phyloP scores from a whole-genome alignment of 2,113 vertebrate genomes.

The Chamaea fasciata region DNA sequence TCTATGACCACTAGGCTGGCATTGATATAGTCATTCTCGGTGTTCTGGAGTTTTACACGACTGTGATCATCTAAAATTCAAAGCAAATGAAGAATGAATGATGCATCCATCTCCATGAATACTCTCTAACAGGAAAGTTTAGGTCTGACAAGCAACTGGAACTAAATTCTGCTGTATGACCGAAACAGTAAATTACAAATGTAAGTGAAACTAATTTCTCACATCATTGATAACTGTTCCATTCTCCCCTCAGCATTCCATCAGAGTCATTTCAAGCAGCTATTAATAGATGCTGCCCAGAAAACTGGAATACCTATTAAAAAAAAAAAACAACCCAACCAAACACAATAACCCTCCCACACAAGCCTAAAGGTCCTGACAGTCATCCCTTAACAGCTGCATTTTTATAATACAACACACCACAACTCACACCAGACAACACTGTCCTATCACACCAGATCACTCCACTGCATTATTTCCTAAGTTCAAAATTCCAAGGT shows the following conservation, averaged over 20 bases:
- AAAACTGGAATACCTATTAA: neutral
- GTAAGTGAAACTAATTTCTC: neutral
- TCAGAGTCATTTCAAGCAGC: neutral
- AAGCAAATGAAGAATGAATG: neutral
- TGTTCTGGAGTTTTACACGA: conserved; percentile 89
- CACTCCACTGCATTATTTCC: neutral
- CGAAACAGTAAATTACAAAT: neutral
- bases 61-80: conserved; percentile 90
- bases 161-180: neutral
- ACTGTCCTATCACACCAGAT: neutral
- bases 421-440: neutral
- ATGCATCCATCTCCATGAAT: neutral
- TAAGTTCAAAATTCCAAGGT: neutral
- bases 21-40: conserved; percentile 97
- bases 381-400: neutral
- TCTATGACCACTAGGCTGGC: conserved; percentile 89
- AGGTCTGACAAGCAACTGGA: neutral
- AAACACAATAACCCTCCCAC: neutral
- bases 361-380: neutral
- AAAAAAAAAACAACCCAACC: neutral
- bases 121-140: neutral
- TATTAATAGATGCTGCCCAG: neutral
- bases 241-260: neutral
- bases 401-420: neutral
- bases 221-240: neutral